Base-by-base conservation (phyloP, 1,140 invertebrate genomes). In the Gyrodactylus salaris region DNA sequence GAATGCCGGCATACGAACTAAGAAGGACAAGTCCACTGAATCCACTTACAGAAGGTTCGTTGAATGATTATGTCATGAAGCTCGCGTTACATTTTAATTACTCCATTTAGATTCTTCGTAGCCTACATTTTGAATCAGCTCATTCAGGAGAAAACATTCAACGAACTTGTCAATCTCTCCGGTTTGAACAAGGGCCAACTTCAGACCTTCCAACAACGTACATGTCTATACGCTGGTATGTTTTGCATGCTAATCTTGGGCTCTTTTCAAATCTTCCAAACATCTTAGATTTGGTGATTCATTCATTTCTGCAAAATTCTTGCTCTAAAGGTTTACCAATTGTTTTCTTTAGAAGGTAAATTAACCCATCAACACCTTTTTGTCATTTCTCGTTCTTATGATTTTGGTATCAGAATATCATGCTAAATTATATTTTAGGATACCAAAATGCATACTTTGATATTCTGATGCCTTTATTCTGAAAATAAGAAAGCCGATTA, bases 351-450 rank as follows among this genome's bases (percentile, higher is more conserved):
- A n/a, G n/a, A n/a, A n/a, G n/a, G n/a, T n/a, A n/a, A n/a, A n/a
- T n/a, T n/a, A n/a, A n/a, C n/a, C n/a, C n/a, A n/a, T n/a, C n/a
- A n/a, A n/a, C n/a, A n/a, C n/a, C n/a, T n/a, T n/a, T n/a, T n/a
- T n/a, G n/a, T n/a, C n/a, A n/a, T n/a, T n/a, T n/a, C n/a, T n/a
- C n/a, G n/a, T 77, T 23, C 34, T 19, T 16, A 68, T 16, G 34
- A 19, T 16, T 19, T 68, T 68, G 21, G 16, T 21, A 68, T 68
- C 16, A 68, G 21, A 68, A 19, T 68, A 68, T 68, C 21, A 68
- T 68, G 16, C n/a, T 75, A 2, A 24, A 26, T 26, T 26, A 26
- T 72, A 72, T 72, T 72, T 24, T 24, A 26, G 19, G 16, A 73
- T 26, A 26, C n/a, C 54, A 7, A 68, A 68, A 21, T 19, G 16